Evolutionary conservation across 2,888 invertebrate genomes (phyloP).

Genomic region (Epinotia bilunana): DNA sequence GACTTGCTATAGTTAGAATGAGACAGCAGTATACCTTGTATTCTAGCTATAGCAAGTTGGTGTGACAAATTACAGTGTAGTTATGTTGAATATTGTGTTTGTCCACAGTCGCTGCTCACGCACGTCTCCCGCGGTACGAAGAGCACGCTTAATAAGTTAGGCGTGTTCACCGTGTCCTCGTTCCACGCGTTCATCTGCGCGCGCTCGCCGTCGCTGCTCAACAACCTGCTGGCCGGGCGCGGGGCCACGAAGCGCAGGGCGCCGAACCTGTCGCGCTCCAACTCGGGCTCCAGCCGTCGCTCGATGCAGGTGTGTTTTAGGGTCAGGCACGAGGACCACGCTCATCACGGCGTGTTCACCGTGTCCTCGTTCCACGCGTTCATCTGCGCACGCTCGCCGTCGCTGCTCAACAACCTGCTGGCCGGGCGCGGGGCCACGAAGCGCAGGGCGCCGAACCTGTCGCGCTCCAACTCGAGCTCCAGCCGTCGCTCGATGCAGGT

Average conservation of each 20-base stretch:
- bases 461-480: conserved; percentile 94
- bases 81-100: background rate
- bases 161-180: conserved; percentile 98
- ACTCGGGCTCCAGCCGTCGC: conserved; percentile 93
- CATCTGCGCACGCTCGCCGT: conserved; percentile 98
- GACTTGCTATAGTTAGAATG: too few species aligned
- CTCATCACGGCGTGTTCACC: conserved; percentile 98
- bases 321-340: conserved; percentile 76
- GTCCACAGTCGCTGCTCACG: conserved; percentile 93
- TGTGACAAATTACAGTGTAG: too few species aligned
- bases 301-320: conserved; percentile 89
- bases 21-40: too few species aligned
- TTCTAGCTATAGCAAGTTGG: too few species aligned
- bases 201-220: conserved; percentile 95
- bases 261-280: conserved; percentile 95
- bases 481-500: conserved; percentile 94
- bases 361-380: conserved; percentile 99
- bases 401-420: conserved; percentile 94
- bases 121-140: conserved; percentile 98
- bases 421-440: conserved; percentile 96
- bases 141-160: conserved; percentile 96
- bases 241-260: conserved; percentile 96
- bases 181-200: conserved; percentile 99
- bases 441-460: conserved; percentile 94
- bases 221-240: conserved; percentile 95